A percentile compares a stretch with the other conserved stretches of the same genome.
Evolutionary conservation across 2,113 vertebrate species (phyloP).

Genomic region (Coryphaenoides rupestris): DNA sequence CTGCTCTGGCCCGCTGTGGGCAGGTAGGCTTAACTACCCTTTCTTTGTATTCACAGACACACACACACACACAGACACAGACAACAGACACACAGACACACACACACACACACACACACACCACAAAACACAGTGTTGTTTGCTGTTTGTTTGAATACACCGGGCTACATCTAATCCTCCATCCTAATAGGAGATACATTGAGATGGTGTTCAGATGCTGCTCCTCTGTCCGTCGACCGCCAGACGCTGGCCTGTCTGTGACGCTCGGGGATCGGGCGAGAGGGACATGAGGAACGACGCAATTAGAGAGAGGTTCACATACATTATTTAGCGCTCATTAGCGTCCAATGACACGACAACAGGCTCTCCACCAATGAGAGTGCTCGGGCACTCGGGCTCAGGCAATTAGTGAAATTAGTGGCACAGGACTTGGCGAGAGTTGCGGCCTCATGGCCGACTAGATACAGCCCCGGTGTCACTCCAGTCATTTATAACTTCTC

Average conservation of each 20-base stretch:
- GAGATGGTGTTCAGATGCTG: too few relatives aligned
- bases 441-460: conserved; percentile 79
- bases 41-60: conserved; percentile 3
- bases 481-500: conserved; percentile 77
- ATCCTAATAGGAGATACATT: too few relatives aligned
- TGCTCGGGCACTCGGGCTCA: conserved; percentile 72
- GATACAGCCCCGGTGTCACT: conserved; percentile 76
- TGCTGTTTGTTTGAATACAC: too few relatives aligned
- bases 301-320: conserved; percentile 78
- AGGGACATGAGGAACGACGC: conserved; percentile 80
- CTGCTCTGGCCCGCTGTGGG: conserved; percentile 45
- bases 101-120: too few relatives aligned
- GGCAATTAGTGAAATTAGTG: conserved; percentile 84
- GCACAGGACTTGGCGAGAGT: conserved; percentile 77
- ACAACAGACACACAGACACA: too few relatives aligned
- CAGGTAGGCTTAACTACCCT: conserved; percentile 26
- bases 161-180: too few relatives aligned
- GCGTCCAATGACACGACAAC: conserved; percentile 75
- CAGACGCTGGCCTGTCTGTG: conserved; percentile 61
- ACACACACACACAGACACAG: too few relatives aligned
- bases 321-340: conserved; percentile 84
- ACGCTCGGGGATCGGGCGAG: conserved; percentile 69
- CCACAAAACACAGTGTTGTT: too few relatives aligned
- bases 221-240: too few relatives aligned
- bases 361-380: conserved; percentile 75